Conservation (phyloP, 2,113 vertebrate species). For the Heloderma charlesbogerti region DNA sequence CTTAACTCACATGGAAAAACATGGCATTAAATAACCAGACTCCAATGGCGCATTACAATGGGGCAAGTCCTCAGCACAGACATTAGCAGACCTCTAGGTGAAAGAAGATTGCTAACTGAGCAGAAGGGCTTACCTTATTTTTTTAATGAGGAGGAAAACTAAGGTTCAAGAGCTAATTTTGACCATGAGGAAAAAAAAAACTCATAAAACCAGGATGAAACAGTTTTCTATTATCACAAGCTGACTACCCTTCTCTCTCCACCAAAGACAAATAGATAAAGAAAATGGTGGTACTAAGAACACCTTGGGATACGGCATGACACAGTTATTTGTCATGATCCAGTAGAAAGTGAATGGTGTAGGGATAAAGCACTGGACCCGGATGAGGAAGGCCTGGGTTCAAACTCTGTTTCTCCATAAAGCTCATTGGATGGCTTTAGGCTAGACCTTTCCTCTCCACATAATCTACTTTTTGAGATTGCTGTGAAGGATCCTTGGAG, state of each 20-base stretch:
- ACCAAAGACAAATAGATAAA: background rate
- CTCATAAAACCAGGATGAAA: background rate
- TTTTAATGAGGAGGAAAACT: background rate
- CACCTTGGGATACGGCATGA: background rate
- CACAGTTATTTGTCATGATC: background rate
- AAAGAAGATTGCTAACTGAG: background rate
- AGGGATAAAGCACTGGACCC: background rate
- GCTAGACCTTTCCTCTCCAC: background rate
- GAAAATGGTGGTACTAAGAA: background rate
- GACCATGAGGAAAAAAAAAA: background rate
- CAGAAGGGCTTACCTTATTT: background rate
- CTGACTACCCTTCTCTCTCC: background rate
- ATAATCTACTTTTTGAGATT: background rate
- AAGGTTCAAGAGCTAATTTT: background rate
- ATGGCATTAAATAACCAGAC: background rate
- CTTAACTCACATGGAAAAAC: slow-evolving; percentile 12
- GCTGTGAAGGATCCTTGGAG: background rate
- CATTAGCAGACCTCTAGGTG: background rate
- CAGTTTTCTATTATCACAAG: background rate
- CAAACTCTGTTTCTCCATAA: background rate
- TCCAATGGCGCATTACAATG: fast-evolving
- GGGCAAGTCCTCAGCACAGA: fast-evolving
- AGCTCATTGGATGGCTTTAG: background rate
- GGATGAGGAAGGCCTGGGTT: background rate
- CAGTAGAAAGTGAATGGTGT: background rate